Percentiles rank a stretch among this genome's conserved stretches.
Evolutionary conservation across 2,888 invertebrate genomes (phyloP).

Genomic region (Brachylomia viminalis): DNA sequence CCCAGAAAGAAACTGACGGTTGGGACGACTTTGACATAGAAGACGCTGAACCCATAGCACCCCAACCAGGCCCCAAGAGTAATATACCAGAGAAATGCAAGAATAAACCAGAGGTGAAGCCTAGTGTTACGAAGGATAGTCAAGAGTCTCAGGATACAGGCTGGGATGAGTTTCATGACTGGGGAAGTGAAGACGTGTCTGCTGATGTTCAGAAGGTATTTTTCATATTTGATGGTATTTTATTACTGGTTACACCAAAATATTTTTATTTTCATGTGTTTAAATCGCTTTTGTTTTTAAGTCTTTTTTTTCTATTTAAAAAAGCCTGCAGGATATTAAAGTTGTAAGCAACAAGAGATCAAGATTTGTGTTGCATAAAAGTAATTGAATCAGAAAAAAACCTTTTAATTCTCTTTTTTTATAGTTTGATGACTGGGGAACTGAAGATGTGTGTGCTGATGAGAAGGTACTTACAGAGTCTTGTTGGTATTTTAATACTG

Average conservation of each 20-base stretch:
- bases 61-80: conserved; percentile 44
- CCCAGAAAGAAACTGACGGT: conserved; percentile 78
- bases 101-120: conserved; percentile 23
- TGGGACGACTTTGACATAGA: conserved; percentile 90
- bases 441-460: too few species aligned
- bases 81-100: conserved; percentile 17
- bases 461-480: too few species aligned
- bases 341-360: not conserved
- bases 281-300: not conserved
- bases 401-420: not conserved
- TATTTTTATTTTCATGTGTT: not conserved
- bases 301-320: not conserved
- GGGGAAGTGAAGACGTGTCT: conserved; percentile 78
- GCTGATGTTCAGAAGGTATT: not conserved
- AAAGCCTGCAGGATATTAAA: not conserved
- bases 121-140: conserved; percentile 47
- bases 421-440: not conserved
- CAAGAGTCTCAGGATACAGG: conserved; percentile 82
- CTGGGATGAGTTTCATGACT: conserved; percentile 89
- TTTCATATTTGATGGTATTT: not conserved
- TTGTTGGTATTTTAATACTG: too few species aligned
- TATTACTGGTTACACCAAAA: not conserved
- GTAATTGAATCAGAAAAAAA: not conserved
- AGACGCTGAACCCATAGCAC: conserved; percentile 71
- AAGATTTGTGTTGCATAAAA: not conserved